Percentiles rank a stretch among this genome's conserved stretches.
Conservation (phyloP, 2,888 invertebrate species). For the Heteromyza rotundicornis region DNA sequence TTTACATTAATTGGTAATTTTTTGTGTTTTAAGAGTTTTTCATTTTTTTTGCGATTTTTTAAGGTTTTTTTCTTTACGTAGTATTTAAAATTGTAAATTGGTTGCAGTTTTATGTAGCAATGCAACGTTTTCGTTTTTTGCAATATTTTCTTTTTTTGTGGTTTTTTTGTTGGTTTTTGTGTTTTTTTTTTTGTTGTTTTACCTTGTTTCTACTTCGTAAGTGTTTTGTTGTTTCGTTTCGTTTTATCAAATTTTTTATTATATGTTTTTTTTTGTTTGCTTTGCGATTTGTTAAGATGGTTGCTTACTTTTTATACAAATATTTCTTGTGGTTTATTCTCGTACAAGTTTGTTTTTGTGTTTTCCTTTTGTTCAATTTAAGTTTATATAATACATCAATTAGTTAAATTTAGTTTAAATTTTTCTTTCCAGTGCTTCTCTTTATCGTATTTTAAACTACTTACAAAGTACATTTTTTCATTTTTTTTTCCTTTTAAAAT, state of each 20-base stretch:
- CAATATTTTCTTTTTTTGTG: slow-evolving; percentile 26
- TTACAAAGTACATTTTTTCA: slow-evolving; percentile 36
- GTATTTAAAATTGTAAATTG: slow-evolving; percentile 31
- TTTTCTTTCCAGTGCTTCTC: slow-evolving; percentile 22
- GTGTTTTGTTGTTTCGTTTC: slow-evolving; percentile 4
- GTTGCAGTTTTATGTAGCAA: slow-evolving; percentile 23
- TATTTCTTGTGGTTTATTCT: slow-evolving; percentile 23
- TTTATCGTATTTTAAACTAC: slow-evolving; percentile 37
- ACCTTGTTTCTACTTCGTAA: slow-evolving; percentile 15
- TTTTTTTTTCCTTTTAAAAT: too few species aligned
- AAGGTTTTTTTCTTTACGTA: slow-evolving; percentile 13
- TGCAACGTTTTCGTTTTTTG: slow-evolving; percentile 31
- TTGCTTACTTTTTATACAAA: slow-evolving; percentile 17
- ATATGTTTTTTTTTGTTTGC: slow-evolving; percentile 19
- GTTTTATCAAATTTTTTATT: slow-evolving; percentile 12
- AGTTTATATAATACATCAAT: slow-evolving; percentile 22
- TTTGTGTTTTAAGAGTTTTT: background rate
- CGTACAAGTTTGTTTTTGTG: slow-evolving; percentile 23
- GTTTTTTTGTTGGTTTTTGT: slow-evolving; percentile 37
- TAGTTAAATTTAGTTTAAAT: slow-evolving; percentile 28
- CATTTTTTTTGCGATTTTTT: slow-evolving; percentile 10
- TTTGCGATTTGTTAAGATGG: slow-evolving; percentile 17
- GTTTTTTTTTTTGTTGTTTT: slow-evolving; percentile 16
- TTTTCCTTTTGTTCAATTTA: slow-evolving; percentile 13
- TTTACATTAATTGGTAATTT: slow-evolving; percentile 40